These are phyloP conservation scores for Pantherophis alleghaniensis DNA, from an alignment of 2,797 vertebrate genomes.

Conservation along the genomic window DNA sequence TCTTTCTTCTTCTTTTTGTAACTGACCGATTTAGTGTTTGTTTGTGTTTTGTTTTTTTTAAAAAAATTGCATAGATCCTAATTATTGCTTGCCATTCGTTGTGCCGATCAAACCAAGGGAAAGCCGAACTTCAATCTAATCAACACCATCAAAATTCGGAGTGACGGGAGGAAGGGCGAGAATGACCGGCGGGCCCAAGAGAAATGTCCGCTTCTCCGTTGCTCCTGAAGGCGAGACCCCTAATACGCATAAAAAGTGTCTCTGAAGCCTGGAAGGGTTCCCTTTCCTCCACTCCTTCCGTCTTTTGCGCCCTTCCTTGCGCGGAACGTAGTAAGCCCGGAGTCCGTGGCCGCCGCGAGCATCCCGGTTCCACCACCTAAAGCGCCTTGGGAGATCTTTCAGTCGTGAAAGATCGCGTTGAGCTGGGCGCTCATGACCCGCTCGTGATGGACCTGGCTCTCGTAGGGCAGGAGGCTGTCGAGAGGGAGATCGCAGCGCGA, in stretches of 20 bases:
- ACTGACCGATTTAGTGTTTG: constrained; percentile 82
- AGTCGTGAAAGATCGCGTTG: constrained; percentile 94
- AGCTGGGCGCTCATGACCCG: constrained; percentile 91
- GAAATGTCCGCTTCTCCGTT: neutral
- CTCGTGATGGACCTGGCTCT: constrained; percentile 90
- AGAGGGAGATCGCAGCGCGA: constrained; percentile 86
- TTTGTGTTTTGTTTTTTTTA: neutral
- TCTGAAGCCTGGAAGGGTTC: constrained; percentile 61
- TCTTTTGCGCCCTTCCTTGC: constrained; percentile 72
- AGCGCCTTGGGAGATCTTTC: constrained; percentile 23
- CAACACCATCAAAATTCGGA: constrained; percentile 68
- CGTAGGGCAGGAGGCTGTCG: constrained; percentile 88
- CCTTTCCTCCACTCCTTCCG: neutral
- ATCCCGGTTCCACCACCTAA: constrained; percentile 41
- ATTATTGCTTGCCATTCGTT: constrained; percentile 89
- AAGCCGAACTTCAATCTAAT: constrained; percentile 72
- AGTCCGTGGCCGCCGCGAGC: constrained; percentile 51
- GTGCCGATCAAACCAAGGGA: constrained; percentile 78
- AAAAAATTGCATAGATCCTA: constrained; percentile 89
- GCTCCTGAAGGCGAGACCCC: neutral
- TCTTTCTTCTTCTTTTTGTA: constrained; percentile 61
- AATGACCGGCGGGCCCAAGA: constrained; percentile 38
- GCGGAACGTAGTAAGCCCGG: neutral
- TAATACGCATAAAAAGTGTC: constrained; percentile 26
- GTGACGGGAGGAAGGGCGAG: constrained; percentile 55